phyloP scores from a whole-genome alignment of 1,140 invertebrate species.

The Mesaphorura yosii region DNA sequence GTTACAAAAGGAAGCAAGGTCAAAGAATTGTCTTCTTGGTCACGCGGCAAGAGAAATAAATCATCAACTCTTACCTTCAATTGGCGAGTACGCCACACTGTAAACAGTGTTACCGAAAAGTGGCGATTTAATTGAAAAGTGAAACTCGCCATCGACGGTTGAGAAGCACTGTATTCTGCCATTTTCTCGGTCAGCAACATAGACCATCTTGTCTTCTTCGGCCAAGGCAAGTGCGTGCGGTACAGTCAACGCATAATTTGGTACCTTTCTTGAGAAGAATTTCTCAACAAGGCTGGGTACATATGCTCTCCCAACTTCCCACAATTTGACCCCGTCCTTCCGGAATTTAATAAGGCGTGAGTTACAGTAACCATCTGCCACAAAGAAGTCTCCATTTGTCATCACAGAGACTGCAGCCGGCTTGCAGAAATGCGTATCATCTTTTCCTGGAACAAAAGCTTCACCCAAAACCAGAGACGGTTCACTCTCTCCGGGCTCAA shows the following conservation, averaged over 20 bases:
- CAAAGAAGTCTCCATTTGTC: conserved; percentile 72
- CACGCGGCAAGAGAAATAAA: no score
- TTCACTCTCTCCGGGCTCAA: conserved; percentile 19
- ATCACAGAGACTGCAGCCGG: conserved; percentile 80
- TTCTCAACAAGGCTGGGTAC: conserved; percentile 13
- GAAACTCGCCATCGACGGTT: conserved; percentile 49
- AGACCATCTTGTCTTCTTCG: conserved; percentile 59
- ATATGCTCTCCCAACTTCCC: conserved; percentile 32
- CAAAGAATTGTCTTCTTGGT: no score
- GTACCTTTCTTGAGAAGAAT: conserved; percentile 15
- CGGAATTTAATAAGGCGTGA: conserved; percentile 74
- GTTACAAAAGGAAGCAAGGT: conserved; percentile 3
- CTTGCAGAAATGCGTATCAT: conserved; percentile 76
- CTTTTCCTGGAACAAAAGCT: conserved; percentile 65
- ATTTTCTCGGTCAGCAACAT: conserved; percentile 83
- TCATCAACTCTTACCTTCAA: conserved; percentile 35
- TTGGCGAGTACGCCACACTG: conserved; percentile 51
- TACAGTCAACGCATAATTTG: conserved; percentile 26
- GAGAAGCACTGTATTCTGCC: conserved; percentile 70
- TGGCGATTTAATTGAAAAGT: conserved; percentile 39
- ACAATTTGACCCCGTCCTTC: conserved; percentile 52
- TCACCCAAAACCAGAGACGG: conserved; percentile 35
- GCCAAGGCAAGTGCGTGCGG: conserved; percentile 42
- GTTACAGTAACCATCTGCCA: conserved; percentile 92
- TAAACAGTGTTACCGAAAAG: conserved; percentile 53